phyloP scores from a whole-genome alignment of 2,113 vertebrate species.

The Narcine bancroftii region DNA sequence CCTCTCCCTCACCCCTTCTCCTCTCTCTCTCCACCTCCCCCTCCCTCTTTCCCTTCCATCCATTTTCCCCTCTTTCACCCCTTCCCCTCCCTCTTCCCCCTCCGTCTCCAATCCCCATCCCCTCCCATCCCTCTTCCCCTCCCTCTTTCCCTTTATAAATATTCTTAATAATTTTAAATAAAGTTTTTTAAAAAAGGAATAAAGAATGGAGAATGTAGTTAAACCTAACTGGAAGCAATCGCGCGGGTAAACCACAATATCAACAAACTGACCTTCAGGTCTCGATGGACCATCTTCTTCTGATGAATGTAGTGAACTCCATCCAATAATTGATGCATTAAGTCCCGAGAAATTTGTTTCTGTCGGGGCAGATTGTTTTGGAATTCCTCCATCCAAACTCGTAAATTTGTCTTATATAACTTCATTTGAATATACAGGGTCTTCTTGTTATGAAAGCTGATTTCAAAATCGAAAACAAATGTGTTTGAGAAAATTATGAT shows the following conservation, averaged over 20 bases:
- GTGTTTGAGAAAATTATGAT: not conserved
- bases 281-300: not conserved
- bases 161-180: too few relatives aligned
- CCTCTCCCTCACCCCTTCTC: too few relatives aligned
- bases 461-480: too few relatives aligned
- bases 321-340: not conserved
- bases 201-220: not conserved
- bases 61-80: too few relatives aligned
- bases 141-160: too few relatives aligned
- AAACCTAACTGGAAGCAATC: not conserved
- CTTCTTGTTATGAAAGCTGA: not conserved
- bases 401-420: not conserved
- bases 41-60: too few relatives aligned
- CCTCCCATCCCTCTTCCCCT: too few relatives aligned
- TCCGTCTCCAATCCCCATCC: too few relatives aligned
- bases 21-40: too few relatives aligned
- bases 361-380: not conserved
- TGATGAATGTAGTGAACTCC: conserved; percentile 13
- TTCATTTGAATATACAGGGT: conserved; percentile 10
- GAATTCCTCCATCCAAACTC: not conserved
- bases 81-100: too few relatives aligned
- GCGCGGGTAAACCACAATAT: not conserved
- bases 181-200: too few relatives aligned
- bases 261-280: conserved; percentile 11
- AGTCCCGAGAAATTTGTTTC: too few relatives aligned